phyloP scores from a whole-genome alignment of 2,113 vertebrate species.

The Sclerurus mexicanus region DNA sequence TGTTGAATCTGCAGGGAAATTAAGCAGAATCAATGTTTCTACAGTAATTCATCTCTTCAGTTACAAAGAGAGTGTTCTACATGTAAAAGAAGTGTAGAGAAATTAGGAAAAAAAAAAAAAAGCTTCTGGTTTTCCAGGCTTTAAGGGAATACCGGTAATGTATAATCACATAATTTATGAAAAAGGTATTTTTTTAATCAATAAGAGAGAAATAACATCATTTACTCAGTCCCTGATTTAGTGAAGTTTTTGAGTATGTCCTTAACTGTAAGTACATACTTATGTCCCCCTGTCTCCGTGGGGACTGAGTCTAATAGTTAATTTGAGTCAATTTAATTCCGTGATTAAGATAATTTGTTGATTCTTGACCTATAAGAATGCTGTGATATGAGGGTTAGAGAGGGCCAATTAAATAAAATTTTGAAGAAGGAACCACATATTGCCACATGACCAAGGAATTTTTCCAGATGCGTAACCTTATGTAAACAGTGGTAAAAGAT shows the following conservation, averaged over 20 bases:
- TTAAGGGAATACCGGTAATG: not conserved
- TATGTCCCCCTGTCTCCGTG: not conserved
- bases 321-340: not conserved
- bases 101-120: not conserved
- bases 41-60: not conserved
- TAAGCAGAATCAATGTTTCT: not conserved
- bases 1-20: conserved; percentile 16
- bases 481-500: not conserved
- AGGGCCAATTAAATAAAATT: not conserved
- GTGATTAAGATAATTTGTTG: not conserved
- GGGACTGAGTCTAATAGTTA: not conserved
- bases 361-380: not conserved
- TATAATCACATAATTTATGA: not conserved
- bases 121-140: not conserved
- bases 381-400: not conserved
- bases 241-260: not conserved
- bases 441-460: not conserved
- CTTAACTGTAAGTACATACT: not conserved
- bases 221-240: not conserved
- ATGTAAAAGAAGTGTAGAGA: not conserved
- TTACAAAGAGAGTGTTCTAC: not conserved
- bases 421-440: not conserved
- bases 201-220: not conserved
- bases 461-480: not conserved
- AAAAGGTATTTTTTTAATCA: not conserved